These are phyloP conservation scores for Limanda limanda DNA, from an alignment of 2,113 vertebrate genomes.

Conservation along the genomic window DNA sequence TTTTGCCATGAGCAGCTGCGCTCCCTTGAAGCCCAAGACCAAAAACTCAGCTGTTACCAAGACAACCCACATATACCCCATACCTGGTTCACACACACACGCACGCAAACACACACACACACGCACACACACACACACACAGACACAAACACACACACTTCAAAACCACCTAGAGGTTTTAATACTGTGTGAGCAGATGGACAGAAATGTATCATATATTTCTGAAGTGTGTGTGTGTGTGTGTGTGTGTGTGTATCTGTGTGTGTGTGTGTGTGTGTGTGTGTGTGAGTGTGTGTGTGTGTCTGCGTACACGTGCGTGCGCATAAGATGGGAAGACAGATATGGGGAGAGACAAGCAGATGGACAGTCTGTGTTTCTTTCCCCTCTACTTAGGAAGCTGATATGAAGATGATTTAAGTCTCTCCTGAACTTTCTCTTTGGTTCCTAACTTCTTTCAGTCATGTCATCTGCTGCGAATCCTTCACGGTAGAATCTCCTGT, in stretches of 20 bases:
- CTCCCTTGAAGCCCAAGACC: slow-evolving; percentile 65
- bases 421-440: neutral
- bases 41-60: slow-evolving; percentile 74
- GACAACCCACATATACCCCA: slow-evolving; percentile 54
- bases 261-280: neutral
- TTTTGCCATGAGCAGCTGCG: slow-evolving; percentile 71
- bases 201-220: neutral
- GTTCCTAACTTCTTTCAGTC: neutral
- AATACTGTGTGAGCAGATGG: slow-evolving; percentile 2
- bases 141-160: neutral
- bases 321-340: neutral
- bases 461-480: neutral
- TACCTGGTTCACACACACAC: slow-evolving; percentile 56
- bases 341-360: slow-evolving; percentile 41
- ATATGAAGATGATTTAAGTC: slow-evolving; percentile 7
- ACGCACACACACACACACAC: slow-evolving; percentile 10
- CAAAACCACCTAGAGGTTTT: neutral
- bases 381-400: neutral
- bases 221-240: slow-evolving; percentile 11
- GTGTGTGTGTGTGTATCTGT: neutral
- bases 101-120: neutral
- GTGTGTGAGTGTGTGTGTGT: neutral
- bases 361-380: slow-evolving; percentile 32
- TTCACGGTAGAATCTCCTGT: neutral
- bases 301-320: neutral